Percentiles rank a stretch among this genome's conserved stretches.
These are phyloP conservation scores for Bathynomus jamesi DNA, from an alignment of 1,140 invertebrate genomes.

Conservation along the genomic window DNA sequence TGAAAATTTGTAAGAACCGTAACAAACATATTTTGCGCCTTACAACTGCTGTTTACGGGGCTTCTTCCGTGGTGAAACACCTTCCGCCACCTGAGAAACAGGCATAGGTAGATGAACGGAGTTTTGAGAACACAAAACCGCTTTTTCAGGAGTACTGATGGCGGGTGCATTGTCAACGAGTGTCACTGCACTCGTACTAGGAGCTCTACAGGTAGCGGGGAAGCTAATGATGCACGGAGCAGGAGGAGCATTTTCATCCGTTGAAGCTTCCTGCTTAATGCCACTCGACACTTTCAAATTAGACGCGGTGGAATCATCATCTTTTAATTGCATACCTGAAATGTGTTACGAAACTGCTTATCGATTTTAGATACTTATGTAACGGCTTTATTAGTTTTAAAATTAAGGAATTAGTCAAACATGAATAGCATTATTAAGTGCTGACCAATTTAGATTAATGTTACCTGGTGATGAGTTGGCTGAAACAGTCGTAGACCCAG, in stretches of 20 bases:
- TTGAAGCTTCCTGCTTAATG: conserved; percentile 23
- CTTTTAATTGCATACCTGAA: too few relatives aligned
- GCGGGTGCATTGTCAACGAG: not conserved
- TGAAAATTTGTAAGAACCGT: not conserved
- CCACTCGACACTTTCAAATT: too few relatives aligned
- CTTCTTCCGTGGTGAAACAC: conserved; percentile 63
- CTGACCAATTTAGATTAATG: too few relatives aligned
- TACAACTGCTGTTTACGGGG: conserved; percentile 65
- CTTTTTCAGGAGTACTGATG: conserved; percentile 1
- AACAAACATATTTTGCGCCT: conserved; percentile 39
- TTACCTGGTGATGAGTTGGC: conserved; percentile 61
- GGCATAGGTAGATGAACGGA: not conserved
- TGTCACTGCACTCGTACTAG: not conserved
- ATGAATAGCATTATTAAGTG: too few relatives aligned
- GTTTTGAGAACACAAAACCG: not conserved
- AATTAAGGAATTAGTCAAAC: too few relatives aligned
- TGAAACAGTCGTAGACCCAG: conserved; percentile 66
- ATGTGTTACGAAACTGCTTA: too few relatives aligned
- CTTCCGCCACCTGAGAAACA: conserved; percentile 44
- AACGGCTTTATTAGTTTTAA: too few relatives aligned
- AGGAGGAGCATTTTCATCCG: conserved; percentile 7
- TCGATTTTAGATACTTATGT: too few relatives aligned
- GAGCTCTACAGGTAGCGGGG: not conserved
- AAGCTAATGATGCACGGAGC: not conserved
- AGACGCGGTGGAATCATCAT: too few relatives aligned